Conservation (phyloP, 2,113 vertebrate species). For the Lasiurus borealis region DNA sequence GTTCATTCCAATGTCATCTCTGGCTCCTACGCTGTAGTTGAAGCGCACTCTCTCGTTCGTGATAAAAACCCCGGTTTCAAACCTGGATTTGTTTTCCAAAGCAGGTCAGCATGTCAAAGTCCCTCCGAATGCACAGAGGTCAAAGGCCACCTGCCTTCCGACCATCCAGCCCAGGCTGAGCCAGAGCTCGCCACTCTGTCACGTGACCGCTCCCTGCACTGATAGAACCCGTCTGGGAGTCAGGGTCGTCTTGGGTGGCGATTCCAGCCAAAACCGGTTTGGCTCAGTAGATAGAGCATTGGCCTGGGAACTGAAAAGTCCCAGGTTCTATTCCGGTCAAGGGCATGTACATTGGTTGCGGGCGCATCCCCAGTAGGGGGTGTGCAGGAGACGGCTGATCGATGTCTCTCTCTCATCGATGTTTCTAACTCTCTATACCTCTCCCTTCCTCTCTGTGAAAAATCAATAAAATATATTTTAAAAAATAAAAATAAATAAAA, state of each 20-base stretch:
- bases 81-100: background rate
- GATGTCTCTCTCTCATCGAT: too few species aligned
- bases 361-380: too few species aligned
- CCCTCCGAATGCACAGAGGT: background rate
- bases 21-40: background rate
- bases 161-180: background rate
- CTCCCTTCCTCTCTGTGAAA: too few species aligned
- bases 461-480: too few species aligned
- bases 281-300: too few species aligned
- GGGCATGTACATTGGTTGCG: too few species aligned
- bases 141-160: background rate
- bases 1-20: background rate
- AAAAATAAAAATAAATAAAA: too few species aligned
- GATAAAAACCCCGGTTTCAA: background rate
- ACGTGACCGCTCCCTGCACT: background rate
- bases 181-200: background rate
- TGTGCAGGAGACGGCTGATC: too few species aligned
- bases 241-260: background rate
- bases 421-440: too few species aligned
- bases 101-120: background rate
- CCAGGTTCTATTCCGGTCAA: too few species aligned
- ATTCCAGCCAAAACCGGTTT: too few species aligned
- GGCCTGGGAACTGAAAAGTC: too few species aligned
- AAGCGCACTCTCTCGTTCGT: background rate
- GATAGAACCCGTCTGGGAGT: background rate